These are phyloP conservation scores for Lasioglossum lativentre DNA, from an alignment of 2,888 invertebrate genomes.

Conservation along the genomic window DNA sequence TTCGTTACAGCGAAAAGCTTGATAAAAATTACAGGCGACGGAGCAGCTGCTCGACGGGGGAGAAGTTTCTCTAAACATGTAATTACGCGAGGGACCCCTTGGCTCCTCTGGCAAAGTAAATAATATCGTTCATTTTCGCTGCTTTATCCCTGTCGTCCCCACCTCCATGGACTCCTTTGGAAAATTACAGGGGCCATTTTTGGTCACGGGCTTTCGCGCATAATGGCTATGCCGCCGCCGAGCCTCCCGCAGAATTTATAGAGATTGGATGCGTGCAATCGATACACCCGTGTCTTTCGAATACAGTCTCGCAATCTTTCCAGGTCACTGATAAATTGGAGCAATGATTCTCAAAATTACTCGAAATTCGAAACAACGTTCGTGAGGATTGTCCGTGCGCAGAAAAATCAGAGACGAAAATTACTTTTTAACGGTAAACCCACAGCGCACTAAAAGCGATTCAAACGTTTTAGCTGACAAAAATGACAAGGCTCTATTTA, in stretches of 20 bases:
- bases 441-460: no score
- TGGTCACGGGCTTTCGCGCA: background rate
- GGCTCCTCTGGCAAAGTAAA: background rate
- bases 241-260: background rate
- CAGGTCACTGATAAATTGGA: no score
- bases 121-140: constrained; percentile 9
- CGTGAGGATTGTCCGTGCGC: no score
- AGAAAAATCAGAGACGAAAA: no score
- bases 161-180: background rate
- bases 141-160: background rate
- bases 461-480: no score
- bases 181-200: background rate
- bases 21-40: background rate
- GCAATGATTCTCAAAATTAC: no score
- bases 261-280: background rate
- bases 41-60: background rate
- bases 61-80: constrained; percentile 7
- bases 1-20: background rate
- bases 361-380: no score
- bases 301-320: background rate
- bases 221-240: background rate
- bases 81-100: background rate
- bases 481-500: no score
- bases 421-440: no score
- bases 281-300: background rate